Evolutionary conservation across 2,888 invertebrate species (phyloP).

Genomic region (Sinhomidia bicolor): DNA sequence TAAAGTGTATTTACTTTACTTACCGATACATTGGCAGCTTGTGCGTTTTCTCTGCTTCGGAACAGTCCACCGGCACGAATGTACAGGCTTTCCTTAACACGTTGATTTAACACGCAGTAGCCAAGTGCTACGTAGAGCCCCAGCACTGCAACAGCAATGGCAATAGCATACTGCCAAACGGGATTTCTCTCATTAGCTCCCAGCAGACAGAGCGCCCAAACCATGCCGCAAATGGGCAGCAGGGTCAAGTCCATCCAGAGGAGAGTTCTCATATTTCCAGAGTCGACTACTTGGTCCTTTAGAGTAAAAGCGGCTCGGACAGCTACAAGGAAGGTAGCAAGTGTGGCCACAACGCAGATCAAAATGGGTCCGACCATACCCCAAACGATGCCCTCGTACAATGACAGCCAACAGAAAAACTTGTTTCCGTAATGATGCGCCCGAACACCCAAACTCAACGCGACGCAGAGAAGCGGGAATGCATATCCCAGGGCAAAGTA

Average conservation of each 20-base stretch:
- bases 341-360: conserved; percentile 87
- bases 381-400: conserved; percentile 97
- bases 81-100: conserved; percentile 90
- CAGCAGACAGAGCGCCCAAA: conserved; percentile 92
- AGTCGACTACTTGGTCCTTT: conserved; percentile 94
- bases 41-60: conserved; percentile 75
- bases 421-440: conserved; percentile 97
- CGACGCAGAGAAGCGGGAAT: conserved; percentile 94
- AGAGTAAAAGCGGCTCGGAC: conserved; percentile 95
- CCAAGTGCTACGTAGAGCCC: conserved; percentile 92
- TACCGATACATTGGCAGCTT: conserved; percentile 82
- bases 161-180: conserved; percentile 89
- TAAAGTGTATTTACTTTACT: too few species aligned
- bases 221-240: conserved; percentile 90
- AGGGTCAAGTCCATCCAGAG: conserved; percentile 94
- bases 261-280: conserved; percentile 90
- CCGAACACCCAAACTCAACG: conserved; percentile 94
- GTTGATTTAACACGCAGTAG: conserved; percentile 92
- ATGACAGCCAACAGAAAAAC: conserved; percentile 96
- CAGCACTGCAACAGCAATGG: conserved; percentile 89
- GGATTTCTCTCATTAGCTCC: conserved; percentile 89
- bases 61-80: conserved; percentile 84
- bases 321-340: conserved; percentile 91
- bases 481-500: conserved; percentile 96
- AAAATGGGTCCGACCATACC: conserved; percentile 94